Base-by-base conservation (phyloP, 1,140 invertebrate genomes). In the Solenopsis invicta region DNA sequence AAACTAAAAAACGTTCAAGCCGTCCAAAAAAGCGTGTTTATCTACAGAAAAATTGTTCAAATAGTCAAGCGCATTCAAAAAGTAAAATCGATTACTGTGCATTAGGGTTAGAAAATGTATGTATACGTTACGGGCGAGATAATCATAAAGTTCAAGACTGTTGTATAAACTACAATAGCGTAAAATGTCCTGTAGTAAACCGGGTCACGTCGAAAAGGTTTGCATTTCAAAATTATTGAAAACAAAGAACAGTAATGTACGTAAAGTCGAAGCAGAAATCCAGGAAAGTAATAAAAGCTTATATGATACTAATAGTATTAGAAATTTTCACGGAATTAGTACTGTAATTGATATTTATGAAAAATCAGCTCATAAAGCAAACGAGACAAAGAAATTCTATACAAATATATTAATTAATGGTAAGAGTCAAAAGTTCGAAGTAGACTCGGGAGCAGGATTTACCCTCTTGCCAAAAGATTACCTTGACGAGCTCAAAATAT, bases 401-500 rank as follows among this genome's bases (percentile, higher is more conserved):
- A 29, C 21, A 2, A 9, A 61, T 18, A 13, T 62, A 34, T 16
- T 2, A 34, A 62, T 62, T 6, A 13, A 62, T 2, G 61, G 61
- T n/a, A n/a, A n/a, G n/a, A n/a, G n/a, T n/a, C n/a, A 29, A 62
- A 62, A 62, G 16, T 62, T 62, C 2, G 24, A 62, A 34, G 13
- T 34, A 16, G 61, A 62, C 34, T 62, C 61, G 29, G 61, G 61
- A 62, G 61, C 61, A 62, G 61, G 13, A 62, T 62, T 62, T 16
- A 62, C 24, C 5, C 29, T 62, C 0, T 62, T 62, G 9, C 24
- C 24, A 8, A 62, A 62, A 16, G 16, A 5, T 16, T 41, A 41
- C 41, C 41, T 41, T 4, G 81, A 56, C 21, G 0, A 18, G 21
- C 37, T 92, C 24, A 69, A 76, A 74, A 34, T 56, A 21, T 56